Percentiles rank a stretch among this genome's conserved stretches.
Evolutionary conservation across 2,888 invertebrate species (phyloP).

Genomic region (Maniola hyperantus): DNA sequence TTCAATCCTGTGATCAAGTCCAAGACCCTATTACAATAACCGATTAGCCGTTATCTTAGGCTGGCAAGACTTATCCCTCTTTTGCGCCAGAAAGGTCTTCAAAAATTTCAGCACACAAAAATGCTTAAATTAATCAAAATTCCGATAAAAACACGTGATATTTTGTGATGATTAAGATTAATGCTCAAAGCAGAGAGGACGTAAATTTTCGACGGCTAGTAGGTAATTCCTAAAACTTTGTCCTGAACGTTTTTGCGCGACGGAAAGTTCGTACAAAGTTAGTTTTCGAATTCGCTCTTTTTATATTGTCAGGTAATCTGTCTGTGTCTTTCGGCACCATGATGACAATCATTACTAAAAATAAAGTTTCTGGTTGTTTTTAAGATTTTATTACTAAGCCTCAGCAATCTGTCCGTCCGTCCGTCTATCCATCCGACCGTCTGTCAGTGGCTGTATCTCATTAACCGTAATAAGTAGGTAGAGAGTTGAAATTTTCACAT

Average conservation of each 20-base stretch:
- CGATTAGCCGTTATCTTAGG: too few relatives aligned
- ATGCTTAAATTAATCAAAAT: neutral
- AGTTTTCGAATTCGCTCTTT: neutral
- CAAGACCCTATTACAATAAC: too few relatives aligned
- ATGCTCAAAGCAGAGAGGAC: neutral
- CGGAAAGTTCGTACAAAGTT: conserved; percentile 5
- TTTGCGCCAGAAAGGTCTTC: too few relatives aligned
- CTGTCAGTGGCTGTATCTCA: too few relatives aligned
- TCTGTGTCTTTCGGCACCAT: neutral
- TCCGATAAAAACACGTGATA: neutral
- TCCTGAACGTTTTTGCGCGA: neutral
- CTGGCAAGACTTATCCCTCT: too few relatives aligned
- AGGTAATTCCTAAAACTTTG: conserved; percentile 8
- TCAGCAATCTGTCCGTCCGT: too few relatives aligned
- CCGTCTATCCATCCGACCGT: too few relatives aligned
- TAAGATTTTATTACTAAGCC: neutral
- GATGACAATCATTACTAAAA: conserved; percentile 2
- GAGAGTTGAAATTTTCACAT: too few relatives aligned
- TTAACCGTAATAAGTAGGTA: too few relatives aligned
- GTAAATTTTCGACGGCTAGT: conserved; percentile 7
- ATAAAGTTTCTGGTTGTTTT: neutral
- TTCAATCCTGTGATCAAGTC: too few relatives aligned
- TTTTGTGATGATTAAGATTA: conserved; percentile 10
- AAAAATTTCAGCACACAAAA: too few relatives aligned
- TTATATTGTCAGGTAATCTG: conserved; percentile 16